Percentiles rank a stretch among this genome's conserved stretches.
Evolutionary conservation across 2,113 vertebrate species (phyloP).

Genomic region (Holacanthus passer): DNA sequence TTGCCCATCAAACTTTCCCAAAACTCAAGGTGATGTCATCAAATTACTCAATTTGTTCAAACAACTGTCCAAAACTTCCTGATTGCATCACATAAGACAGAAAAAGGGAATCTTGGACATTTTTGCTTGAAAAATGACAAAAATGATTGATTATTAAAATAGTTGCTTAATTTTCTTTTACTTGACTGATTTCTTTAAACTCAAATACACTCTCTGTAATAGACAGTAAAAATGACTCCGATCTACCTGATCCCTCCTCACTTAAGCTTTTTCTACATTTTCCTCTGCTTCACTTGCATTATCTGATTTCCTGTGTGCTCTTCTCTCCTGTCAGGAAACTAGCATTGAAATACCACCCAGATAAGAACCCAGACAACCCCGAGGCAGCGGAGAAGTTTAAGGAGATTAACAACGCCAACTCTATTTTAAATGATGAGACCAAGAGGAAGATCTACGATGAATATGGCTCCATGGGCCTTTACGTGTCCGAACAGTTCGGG

Average conservation of each 20-base stretch:
- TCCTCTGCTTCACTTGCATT: neutral
- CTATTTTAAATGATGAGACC: conserved; percentile 89
- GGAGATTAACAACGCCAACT: conserved; percentile 95
- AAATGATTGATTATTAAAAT: too few species aligned
- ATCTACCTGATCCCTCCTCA: neutral
- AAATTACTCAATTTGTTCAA: too few species aligned
- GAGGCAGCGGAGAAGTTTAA: conserved; percentile 94
- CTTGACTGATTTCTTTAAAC: too few species aligned
- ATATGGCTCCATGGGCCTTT: conserved; percentile 94
- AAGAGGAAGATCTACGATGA: conserved; percentile 92
- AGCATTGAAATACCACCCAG: conserved; percentile 93
- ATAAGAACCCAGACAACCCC: conserved; percentile 94
- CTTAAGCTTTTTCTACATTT: too few species aligned
- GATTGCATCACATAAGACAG: too few species aligned
- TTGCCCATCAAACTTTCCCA: too few species aligned
- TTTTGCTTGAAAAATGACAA: too few species aligned
- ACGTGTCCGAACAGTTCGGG: conserved; percentile 93
- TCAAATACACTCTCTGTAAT: neutral
- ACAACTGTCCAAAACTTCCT: too few species aligned
- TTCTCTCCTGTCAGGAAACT: conserved; percentile 85
- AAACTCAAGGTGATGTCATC: too few species aligned
- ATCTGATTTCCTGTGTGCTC: neutral
- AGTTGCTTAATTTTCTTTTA: too few species aligned
- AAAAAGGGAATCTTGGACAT: too few species aligned
- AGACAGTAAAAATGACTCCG: neutral